Conservation (phyloP, 92 coral and sea anemone species). For the Meandrina meandrites region DNA sequence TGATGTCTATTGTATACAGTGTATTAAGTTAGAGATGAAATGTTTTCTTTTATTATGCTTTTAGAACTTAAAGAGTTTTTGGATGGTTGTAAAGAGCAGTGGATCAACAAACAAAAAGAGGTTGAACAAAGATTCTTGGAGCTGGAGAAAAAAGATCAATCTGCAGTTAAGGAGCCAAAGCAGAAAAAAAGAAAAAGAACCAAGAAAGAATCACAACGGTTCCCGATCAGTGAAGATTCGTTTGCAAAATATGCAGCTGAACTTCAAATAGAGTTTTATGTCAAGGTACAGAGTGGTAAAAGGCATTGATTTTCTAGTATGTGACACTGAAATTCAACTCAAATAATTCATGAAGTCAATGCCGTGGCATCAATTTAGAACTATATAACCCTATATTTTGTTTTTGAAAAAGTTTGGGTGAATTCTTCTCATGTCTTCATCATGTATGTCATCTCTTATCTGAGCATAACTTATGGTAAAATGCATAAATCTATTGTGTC, state of each 20-base stretch:
- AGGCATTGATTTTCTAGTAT: neutral
- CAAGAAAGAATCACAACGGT: slow-evolving; percentile 5
- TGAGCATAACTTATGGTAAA: too few species aligned
- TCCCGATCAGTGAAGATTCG: neutral
- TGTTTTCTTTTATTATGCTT: neutral
- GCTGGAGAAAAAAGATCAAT: neutral
- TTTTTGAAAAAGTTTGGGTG: too few species aligned
- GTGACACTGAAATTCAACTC: neutral
- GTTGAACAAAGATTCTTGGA: slow-evolving; percentile 24
- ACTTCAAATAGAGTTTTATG: slow-evolving; percentile 39
- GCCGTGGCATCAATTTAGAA: neutral
- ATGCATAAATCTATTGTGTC: too few species aligned
- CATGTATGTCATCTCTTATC: too few species aligned
- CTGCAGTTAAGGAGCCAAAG: neutral
- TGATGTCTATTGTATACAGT: too few species aligned
- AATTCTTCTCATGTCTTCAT: too few species aligned
- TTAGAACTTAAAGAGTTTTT: slow-evolving; percentile 24
- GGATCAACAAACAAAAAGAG: slow-evolving; percentile 22
- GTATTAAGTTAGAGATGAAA: neutral
- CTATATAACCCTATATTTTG: too few species aligned
- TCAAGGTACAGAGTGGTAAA: neutral
- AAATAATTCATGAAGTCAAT: too few species aligned
- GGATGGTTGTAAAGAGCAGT: neutral
- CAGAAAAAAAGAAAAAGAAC: slow-evolving; percentile 4
- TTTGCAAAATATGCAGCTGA: slow-evolving; percentile 28